Evolutionary conservation across 2,797 vertebrate species (phyloP).

Genomic region (Labroides dimidiatus): DNA sequence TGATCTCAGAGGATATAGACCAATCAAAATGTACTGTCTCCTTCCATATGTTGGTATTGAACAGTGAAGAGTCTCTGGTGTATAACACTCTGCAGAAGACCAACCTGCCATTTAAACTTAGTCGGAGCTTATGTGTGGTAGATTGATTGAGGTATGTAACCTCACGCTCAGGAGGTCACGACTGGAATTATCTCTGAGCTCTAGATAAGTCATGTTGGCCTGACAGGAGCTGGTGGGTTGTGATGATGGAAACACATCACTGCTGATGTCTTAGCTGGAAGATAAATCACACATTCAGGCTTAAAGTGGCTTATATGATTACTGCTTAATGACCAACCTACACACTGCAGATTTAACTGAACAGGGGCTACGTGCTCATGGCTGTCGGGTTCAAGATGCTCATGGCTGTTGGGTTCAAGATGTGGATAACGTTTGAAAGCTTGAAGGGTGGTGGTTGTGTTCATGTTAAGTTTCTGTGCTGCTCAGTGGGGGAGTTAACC

Average conservation of each 20-base stretch:
- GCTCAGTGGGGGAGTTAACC: constrained; percentile 25
- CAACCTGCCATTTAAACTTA: constrained; percentile 28
- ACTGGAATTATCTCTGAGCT: constrained; percentile 29
- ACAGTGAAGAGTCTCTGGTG: constrained; percentile 20
- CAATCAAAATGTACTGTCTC: constrained; percentile 15
- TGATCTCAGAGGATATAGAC: constrained; percentile 37
- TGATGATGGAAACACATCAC: constrained; percentile 61
- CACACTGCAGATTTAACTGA: constrained; percentile 17
- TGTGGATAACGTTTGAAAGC: constrained; percentile 16
- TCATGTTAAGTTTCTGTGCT: constrained; percentile 7
- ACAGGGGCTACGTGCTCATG: constrained; percentile 4
- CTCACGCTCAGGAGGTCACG: constrained; percentile 38
- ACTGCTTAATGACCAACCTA: constrained; percentile 64
- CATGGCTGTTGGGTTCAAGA: constrained; percentile 16
- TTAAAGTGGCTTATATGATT: constrained; percentile 56
- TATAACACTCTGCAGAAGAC: constrained; percentile 24
- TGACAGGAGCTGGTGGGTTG: constrained; percentile 49
- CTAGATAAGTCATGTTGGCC: constrained; percentile 30
- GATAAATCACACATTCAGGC: constrained; percentile 64
- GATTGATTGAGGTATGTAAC: constrained; percentile 29
- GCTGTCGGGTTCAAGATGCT: constrained; percentile 12
- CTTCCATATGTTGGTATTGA: constrained; percentile 53
- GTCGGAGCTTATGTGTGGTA: constrained; percentile 7
- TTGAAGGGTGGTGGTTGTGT: constrained; percentile 7
- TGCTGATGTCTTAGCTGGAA: constrained; percentile 20